A percentile compares a stretch with the other conserved stretches of the same genome.
phyloP scores from a whole-genome alignment of 2,797 vertebrate genomes.

The Sarcoramphus papa region DNA sequence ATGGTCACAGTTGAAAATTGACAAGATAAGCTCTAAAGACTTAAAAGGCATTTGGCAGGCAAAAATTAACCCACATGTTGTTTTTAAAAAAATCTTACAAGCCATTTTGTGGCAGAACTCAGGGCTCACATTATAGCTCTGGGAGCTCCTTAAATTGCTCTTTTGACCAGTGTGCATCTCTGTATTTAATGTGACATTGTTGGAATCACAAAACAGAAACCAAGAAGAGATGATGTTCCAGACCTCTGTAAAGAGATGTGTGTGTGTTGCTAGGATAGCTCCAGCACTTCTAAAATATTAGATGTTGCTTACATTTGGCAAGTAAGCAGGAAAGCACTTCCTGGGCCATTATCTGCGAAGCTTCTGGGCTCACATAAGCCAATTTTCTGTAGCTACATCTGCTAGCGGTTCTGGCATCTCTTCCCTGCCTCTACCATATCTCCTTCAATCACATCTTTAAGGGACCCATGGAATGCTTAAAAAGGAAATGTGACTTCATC shows the following conservation, averaged over 20 bases:
- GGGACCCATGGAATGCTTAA: not conserved
- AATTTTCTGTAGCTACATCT: not conserved
- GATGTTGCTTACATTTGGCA: not conserved
- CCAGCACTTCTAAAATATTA: not conserved
- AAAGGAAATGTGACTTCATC: not conserved
- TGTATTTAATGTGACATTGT: not conserved
- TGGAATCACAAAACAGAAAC: not conserved
- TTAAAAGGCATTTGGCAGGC: not conserved
- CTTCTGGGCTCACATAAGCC: not conserved
- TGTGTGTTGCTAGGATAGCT: not conserved
- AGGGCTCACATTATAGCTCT: not conserved
- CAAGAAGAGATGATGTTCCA: not conserved
- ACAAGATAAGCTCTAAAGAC: not conserved
- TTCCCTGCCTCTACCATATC: not conserved
- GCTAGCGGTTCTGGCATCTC: not conserved
- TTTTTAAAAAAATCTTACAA: not conserved
- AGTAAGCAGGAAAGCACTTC: not conserved
- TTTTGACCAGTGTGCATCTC: not conserved
- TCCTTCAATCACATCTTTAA: not conserved
- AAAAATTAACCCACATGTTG: not conserved
- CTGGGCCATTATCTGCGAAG: not conserved
- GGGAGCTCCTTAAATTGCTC: not conserved
- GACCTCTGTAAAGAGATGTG: not conserved
- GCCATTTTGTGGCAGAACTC: not conserved
- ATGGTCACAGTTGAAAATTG: not conserved